These are phyloP conservation scores for Anolis carolinensis DNA, from an alignment of 2,113 vertebrate species.

Conservation along the genomic window DNA sequence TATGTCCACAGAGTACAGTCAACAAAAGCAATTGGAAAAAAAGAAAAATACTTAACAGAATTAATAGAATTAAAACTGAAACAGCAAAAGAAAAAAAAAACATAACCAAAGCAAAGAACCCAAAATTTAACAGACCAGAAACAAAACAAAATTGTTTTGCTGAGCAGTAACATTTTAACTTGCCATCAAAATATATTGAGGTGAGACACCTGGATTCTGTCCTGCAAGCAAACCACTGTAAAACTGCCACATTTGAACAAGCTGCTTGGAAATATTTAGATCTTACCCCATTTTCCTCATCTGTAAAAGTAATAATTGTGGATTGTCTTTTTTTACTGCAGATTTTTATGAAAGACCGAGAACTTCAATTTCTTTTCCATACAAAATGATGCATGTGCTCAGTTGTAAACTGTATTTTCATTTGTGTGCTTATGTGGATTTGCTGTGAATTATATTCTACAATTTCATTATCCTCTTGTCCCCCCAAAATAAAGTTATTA, in stretches of 20 bases:
- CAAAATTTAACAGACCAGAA: too few relatives aligned
- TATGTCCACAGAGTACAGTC: too few relatives aligned
- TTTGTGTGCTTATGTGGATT: not conserved
- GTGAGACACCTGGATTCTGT: not conserved
- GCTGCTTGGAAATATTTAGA: not conserved
- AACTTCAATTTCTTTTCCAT: not conserved
- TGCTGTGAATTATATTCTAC: not conserved
- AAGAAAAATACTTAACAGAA: too few relatives aligned
- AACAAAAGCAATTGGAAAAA: too few relatives aligned
- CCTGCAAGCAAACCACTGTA: not conserved
- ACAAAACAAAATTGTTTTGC: too few relatives aligned
- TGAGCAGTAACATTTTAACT: too few relatives aligned
- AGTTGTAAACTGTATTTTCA: too few relatives aligned
- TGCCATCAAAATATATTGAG: not conserved
- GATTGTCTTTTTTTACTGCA: not conserved
- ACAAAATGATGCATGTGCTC: not conserved
- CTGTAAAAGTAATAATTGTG: not conserved
- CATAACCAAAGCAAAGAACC: too few relatives aligned
- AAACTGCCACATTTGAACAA: not conserved
- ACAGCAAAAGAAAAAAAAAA: too few relatives aligned
- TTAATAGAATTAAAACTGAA: too few relatives aligned
- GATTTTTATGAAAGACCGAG: not conserved
- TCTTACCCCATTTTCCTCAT: not conserved
- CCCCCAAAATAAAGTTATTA: not conserved
- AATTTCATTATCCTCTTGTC: not conserved